Conservation (phyloP, 2,888 invertebrate species). For the Drosophila yooni region DNA sequence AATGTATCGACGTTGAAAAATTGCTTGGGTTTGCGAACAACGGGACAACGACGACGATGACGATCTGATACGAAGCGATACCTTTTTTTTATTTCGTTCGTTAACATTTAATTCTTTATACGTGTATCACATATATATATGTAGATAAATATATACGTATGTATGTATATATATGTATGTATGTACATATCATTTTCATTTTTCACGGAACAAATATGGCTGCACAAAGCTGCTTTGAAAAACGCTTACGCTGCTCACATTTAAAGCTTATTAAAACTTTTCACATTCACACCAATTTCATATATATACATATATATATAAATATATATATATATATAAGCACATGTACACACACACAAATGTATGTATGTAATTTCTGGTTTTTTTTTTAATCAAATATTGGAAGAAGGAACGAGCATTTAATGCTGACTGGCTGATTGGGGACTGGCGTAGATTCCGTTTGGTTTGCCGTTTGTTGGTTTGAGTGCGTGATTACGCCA, state of each 20-base stretch:
- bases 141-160: conserved; percentile 31
- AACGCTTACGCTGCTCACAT: conserved; percentile 62
- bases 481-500: conserved; percentile 79
- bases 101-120: conserved; percentile 65
- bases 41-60: conserved; percentile 48
- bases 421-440: conserved; percentile 72
- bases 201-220: conserved; percentile 77
- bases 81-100: conserved; percentile 53
- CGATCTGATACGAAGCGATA: conserved; percentile 75
- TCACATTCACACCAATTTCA: conserved; percentile 59
- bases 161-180: conserved; percentile 29
- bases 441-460: conserved; percentile 65
- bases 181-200: conserved; percentile 70
- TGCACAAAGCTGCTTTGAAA: conserved; percentile 62
- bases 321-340: conserved; percentile 2
- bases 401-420: conserved; percentile 59
- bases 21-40: conserved; percentile 77
- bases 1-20: conserved; percentile 63
- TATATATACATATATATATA: conserved; percentile 16
- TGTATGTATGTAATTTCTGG: conserved; percentile 35
- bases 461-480: conserved; percentile 71
- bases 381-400: conserved; percentile 65
- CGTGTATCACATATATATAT: conserved; percentile 19
- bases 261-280: conserved; percentile 56
- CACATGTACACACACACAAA: conserved; percentile 14